These are phyloP conservation scores for Gallinago undulata DNA, from an alignment of 2,113 vertebrate species.

Conservation along the genomic window DNA sequence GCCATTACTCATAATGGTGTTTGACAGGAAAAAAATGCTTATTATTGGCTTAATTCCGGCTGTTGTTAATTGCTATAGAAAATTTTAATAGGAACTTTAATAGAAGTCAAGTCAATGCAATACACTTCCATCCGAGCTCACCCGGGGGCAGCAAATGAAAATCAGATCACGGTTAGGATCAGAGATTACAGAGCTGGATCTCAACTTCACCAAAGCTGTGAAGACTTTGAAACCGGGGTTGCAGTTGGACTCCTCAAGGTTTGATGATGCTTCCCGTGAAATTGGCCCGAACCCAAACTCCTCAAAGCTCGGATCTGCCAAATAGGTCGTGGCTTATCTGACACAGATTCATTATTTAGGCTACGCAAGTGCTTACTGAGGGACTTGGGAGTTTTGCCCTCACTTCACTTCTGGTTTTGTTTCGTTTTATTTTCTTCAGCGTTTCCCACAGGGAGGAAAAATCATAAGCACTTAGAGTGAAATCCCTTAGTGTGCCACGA, in stretches of 20 bases:
- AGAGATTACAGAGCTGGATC: background rate
- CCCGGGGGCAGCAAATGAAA: background rate
- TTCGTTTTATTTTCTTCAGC: background rate
- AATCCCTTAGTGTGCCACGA: background rate
- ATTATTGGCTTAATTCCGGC: background rate
- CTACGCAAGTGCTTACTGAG: background rate
- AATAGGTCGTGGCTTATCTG: background rate
- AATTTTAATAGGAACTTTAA: background rate
- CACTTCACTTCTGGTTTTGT: background rate
- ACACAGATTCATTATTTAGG: background rate
- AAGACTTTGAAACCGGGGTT: background rate
- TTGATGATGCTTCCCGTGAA: background rate
- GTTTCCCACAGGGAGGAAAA: background rate
- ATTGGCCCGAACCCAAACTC: background rate
- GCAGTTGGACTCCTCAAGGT: background rate
- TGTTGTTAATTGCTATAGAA: background rate
- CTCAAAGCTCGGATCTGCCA: background rate
- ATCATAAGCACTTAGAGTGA: background rate
- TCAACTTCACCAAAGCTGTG: background rate
- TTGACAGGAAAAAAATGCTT: background rate
- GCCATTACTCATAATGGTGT: background rate
- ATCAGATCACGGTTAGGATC: background rate
- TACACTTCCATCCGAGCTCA: background rate
- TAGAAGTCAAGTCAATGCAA: background rate
- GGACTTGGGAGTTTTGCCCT: background rate